Evolutionary conservation across 2,113 vertebrate species (phyloP).

Genomic region (Mesoclemmys tuberculata): DNA sequence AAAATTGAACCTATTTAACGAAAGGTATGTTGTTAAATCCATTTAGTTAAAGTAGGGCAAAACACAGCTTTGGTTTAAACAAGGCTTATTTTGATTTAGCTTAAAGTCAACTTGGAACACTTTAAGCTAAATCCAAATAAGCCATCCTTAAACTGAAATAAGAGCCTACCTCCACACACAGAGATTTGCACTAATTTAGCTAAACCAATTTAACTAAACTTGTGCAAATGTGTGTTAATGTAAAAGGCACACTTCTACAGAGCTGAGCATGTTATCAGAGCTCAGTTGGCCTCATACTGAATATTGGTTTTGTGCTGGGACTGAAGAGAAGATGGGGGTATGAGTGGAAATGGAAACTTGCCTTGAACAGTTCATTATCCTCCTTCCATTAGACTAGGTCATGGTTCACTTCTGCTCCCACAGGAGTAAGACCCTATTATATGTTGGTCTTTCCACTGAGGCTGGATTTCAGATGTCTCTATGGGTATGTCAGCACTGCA

Average conservation of each 20-base stretch:
- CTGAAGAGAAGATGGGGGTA: neutral
- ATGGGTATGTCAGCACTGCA: no score
- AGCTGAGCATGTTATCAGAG: no score
- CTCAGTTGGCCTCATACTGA: neutral
- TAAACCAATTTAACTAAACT: neutral
- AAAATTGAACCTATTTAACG: neutral
- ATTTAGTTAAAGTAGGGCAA: rapidly evolving
- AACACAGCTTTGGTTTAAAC: neutral
- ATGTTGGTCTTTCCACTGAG: neutral
- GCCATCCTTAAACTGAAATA: rapidly evolving
- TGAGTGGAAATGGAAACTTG: neutral
- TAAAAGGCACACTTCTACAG: neutral
- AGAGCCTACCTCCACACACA: neutral
- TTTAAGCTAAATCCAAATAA: rapidly evolving
- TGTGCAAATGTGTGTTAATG: neutral
- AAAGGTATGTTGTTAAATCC: neutral
- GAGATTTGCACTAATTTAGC: neutral
- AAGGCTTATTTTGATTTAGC: rapidly evolving
- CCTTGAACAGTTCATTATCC: neutral
- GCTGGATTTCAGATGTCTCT: neutral
- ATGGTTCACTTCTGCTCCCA: neutral
- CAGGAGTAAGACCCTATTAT: neutral
- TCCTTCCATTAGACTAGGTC: neutral
- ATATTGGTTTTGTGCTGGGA: neutral
- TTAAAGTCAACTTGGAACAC: rapidly evolving